Percentiles rank a stretch among this genome's conserved stretches.
Evolutionary conservation across 2,888 invertebrate species (phyloP).

Genomic region (Salpingus planirostris): DNA sequence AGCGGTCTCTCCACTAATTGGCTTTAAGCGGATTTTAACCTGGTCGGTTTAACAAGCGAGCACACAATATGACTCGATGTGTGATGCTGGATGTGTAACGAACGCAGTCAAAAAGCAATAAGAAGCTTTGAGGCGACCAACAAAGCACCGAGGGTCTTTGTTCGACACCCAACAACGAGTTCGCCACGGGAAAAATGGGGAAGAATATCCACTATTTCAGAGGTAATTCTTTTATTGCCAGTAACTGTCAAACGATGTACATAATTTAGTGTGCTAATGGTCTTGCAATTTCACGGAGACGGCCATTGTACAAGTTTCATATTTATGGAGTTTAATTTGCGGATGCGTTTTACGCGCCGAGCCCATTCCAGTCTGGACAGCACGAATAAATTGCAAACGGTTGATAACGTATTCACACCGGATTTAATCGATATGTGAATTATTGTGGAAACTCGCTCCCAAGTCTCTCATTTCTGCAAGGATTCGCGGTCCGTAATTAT

Average conservation of each 20-base stretch:
- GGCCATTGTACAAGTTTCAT: conserved; percentile 3
- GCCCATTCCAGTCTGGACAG: no score
- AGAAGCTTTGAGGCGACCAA: no score
- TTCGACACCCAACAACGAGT: conserved; percentile 3
- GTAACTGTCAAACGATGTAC: conserved; percentile 6
- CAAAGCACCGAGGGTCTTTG: no score
- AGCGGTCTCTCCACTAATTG: conserved; percentile 18
- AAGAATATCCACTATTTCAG: neutral
- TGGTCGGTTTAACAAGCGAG: conserved; percentile 1
- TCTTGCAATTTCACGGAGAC: conserved; percentile 8
- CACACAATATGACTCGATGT: neutral
- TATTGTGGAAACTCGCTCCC: no score
- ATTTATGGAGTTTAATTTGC: no score
- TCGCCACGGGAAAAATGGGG: conserved; percentile 2
- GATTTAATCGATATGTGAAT: no score
- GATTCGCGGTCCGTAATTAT: no score
- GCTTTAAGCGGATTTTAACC: conserved; percentile 17
- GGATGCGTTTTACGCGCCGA: no score
- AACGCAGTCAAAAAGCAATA: no score
- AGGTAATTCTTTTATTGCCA: conserved; percentile 7
- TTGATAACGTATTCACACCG: no score
- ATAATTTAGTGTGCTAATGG: conserved; percentile 5
- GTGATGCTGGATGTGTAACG: neutral
- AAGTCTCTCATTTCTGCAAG: no score
- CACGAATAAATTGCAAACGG: no score